Evolutionary conservation across 1,140 invertebrate species (phyloP).

Genomic region (Teleogryllus occipitalis): DNA sequence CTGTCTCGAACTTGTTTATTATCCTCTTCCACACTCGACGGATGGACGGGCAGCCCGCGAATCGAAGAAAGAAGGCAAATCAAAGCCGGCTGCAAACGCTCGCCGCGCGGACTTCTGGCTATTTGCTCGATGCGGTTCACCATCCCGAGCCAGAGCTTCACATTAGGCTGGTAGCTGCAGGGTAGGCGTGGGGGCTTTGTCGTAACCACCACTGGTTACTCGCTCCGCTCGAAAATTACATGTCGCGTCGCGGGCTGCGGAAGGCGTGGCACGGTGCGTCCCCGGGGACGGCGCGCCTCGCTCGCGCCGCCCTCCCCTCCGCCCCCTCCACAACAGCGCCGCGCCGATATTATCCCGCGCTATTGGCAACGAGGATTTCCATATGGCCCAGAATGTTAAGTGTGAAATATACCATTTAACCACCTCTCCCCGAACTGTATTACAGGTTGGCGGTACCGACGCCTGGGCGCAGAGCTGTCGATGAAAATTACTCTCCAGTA

Average conservation of each 20-base stretch:
- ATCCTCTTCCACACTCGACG: neutral
- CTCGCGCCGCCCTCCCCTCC: too few relatives aligned
- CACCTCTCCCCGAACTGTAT: neutral
- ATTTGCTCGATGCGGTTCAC: neutral
- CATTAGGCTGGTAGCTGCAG: too few relatives aligned
- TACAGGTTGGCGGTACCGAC: neutral
- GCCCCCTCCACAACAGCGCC: neutral
- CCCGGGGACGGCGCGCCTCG: neutral
- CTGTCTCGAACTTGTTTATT: too few relatives aligned
- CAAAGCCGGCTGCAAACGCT: neutral
- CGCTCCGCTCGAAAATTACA: too few relatives aligned
- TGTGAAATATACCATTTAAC: slow-evolving; percentile 5
- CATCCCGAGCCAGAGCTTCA: neutral
- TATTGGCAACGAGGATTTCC: neutral
- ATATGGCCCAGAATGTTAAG: slow-evolving; percentile 1
- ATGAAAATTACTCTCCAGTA: neutral
- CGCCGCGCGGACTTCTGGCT: neutral
- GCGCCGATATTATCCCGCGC: neutral
- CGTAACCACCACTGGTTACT: too few relatives aligned
- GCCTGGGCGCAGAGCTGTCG: neutral
- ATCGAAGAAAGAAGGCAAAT: neutral
- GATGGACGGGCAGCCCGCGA: neutral
- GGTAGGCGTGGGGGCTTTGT: too few relatives aligned
- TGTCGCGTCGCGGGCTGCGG: too few relatives aligned
- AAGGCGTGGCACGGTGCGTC: too few relatives aligned